Base-by-base conservation (phyloP, 1,140 invertebrate species). In the Nephila pilipes region DNA sequence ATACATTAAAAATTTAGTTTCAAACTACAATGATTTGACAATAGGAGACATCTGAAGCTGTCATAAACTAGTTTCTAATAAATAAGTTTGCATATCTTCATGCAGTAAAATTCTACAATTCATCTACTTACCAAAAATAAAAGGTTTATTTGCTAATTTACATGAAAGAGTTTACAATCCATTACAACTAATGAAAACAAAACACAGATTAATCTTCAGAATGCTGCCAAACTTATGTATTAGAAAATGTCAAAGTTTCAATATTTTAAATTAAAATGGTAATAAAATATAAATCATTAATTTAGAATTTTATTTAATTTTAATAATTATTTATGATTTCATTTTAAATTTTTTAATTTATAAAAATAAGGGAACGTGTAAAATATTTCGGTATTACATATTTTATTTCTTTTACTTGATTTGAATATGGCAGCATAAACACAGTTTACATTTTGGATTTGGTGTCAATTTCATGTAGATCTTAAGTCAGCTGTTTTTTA, bases 401-500 rank as follows among this genome's bases (percentile, higher is more conserved):
- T 20, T 58, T 3, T 16, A 22, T 58, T 36, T 4, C 3, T 18
- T 3, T 75, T 69, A 75, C 58, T 46, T 0, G 12, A 65, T 65
- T 18, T n/a, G 6, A 65, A n/a, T 65, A 12, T 65, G 69, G 69
- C 69, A 75, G 18, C 69, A 75, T 18, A 14, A 20, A 1, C 20
- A 32, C 5, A 32, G 29, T 20, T 16, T 75, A 75, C 29, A 25
- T 54, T 85, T 25, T 57, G 18, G 46, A 57, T 29, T 57, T 85
- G 29, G 55, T 85, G 58, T 85, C 4, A 54, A 85, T 85, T 25
- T 85, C 36, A 46, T 83, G n/a, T 55, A 25, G n/a, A 25, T 57
- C 54, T 83, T 25, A 54, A 46, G 6, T 83, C 46, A 83, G 81
- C 81, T 83, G 81, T 83, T 55, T 32, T 55, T 83, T 25, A 29